Base-by-base conservation (phyloP, 2,113 vertebrate species). In the Spermophilus dauricus region DNA sequence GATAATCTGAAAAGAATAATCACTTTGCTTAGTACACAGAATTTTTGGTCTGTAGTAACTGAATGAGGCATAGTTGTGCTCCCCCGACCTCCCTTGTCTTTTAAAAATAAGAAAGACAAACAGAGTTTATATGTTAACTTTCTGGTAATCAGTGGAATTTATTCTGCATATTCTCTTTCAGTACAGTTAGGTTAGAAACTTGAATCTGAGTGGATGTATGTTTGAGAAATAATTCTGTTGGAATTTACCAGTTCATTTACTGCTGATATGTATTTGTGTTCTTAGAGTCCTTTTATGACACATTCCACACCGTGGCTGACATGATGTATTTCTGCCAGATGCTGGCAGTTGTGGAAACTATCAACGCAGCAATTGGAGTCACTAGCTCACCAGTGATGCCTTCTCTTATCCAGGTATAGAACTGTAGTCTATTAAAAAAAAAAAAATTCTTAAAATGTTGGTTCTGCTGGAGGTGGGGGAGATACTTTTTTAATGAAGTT, bases 321-420 rank as follows among this genome's bases (percentile, higher is more conserved):
- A 98, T 99, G 99, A 99, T 99, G 99, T 99, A 99, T 98, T 99
- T 99, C 99, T 99, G 99, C 98, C 99, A 99, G 98, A 99, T 99
- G 97, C 96, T 99, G 98, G 98, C 99, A 24, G 42, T 98, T 34
- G 98, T 99, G 90, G 99, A 99, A 96, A 99, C 99, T 30, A 95
- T 99, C 88, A 99, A 99, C 73, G 99, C 99, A 45, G 98, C 99
- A 2, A 99, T 99, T 96, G 99, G 99, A 73, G 98, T 99, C 0
- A 99, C 99, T 65, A 98, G 94, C 75, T 98, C 99, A 32, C 99
- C 99, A 0, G 96, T 99, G 77, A n/a, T 99, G 67, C 99, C 99
- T 83, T 97, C 99, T 89, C 67, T 99, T 63, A 28, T 99, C 80
- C 99, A 99, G 99, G 99, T 99, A 97, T 18, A 26, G 42, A 37